These are phyloP conservation scores for Chydorus sphaericus DNA, from an alignment of 2,888 invertebrate genomes.

Conservation along the genomic window DNA sequence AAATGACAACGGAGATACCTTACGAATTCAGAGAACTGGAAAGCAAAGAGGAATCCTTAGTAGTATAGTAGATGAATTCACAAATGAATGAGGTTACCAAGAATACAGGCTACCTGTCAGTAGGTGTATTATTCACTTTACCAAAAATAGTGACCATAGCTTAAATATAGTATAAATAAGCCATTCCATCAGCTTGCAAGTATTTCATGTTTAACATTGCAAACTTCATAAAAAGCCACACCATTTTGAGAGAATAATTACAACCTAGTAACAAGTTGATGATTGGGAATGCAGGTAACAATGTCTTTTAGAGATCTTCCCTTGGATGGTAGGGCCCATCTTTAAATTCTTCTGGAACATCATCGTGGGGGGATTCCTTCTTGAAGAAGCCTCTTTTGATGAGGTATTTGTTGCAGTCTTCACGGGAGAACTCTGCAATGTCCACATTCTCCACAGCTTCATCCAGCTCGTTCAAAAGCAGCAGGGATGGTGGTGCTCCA, in stretches of 20 bases:
- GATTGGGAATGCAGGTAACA: background rate
- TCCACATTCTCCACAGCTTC: constrained; percentile 13
- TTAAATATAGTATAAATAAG: no score
- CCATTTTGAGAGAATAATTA: background rate
- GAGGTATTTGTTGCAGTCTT: constrained; percentile 13
- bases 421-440: constrained; percentile 8
- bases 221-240: background rate
- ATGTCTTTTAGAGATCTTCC: constrained; percentile 13
- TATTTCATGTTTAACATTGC: constrained; percentile 5
- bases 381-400: constrained; percentile 16
- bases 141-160: no score
- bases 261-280: background rate
- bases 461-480: constrained; percentile 11
- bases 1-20: background rate
- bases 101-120: no score
- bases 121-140: no score
- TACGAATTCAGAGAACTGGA: no score
- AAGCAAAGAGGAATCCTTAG: no score
- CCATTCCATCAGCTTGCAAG: background rate
- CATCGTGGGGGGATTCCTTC: constrained; percentile 16
- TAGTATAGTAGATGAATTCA: no score
- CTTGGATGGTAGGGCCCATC: constrained; percentile 18
- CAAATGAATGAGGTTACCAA: no score
- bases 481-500: constrained; percentile 12
- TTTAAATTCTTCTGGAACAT: constrained; percentile 19